phyloP scores from a whole-genome alignment of 2,888 invertebrate genomes.

The Polia nebulosa region DNA sequence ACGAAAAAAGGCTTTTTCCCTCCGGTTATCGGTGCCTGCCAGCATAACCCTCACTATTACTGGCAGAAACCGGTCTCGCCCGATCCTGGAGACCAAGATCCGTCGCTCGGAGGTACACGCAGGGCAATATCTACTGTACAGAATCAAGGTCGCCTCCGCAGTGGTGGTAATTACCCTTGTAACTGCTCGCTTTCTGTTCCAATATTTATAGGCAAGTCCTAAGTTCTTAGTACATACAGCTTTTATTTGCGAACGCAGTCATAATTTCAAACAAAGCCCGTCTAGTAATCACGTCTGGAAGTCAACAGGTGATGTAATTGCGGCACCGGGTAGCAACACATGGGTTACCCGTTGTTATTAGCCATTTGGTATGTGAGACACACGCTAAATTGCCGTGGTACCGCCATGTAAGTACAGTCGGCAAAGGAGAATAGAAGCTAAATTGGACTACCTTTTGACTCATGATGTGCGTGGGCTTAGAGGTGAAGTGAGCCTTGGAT shows the following conservation, averaged over 20 bases:
- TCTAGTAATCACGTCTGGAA: conserved; percentile 64
- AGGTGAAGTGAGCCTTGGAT: not conserved
- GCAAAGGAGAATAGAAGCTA: conserved; percentile 13
- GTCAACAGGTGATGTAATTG: conserved; percentile 76
- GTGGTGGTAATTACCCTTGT: too few relatives aligned
- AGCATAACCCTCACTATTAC: too few relatives aligned
- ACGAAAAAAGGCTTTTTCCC: too few relatives aligned
- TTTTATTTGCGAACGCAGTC: conserved; percentile 6
- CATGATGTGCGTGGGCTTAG: not conserved
- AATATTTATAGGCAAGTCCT: not conserved
- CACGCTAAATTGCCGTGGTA: conserved; percentile 72
- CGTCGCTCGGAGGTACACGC: too few relatives aligned
- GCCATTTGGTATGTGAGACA: conserved; percentile 84
- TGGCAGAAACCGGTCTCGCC: too few relatives aligned
- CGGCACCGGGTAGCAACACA: conserved; percentile 65
- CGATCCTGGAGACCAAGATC: too few relatives aligned
- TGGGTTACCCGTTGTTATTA: conserved; percentile 76
- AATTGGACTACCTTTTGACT: conserved; percentile 2
- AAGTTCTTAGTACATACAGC: not conserved
- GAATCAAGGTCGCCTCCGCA: too few relatives aligned
- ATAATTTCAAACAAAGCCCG: conserved; percentile 33
- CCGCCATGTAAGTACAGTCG: conserved; percentile 22
- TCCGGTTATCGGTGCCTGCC: too few relatives aligned
- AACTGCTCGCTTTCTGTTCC: not conserved
- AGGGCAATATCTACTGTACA: too few relatives aligned